Evolutionary conservation across 1,140 invertebrate species (phyloP).

Genomic region (Mizuhopecten yessoensis): DNA sequence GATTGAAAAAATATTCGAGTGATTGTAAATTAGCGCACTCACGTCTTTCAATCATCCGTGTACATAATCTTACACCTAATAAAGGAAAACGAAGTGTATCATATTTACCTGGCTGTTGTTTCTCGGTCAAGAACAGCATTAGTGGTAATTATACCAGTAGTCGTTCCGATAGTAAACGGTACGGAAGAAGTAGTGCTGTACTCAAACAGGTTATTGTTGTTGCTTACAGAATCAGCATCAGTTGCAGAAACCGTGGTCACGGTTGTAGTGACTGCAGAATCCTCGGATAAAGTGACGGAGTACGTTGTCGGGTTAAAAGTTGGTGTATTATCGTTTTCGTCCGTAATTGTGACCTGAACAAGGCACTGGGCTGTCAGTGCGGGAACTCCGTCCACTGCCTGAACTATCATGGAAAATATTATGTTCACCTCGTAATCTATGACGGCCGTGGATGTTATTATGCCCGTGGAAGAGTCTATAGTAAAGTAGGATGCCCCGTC

Average conservation of each 20-base stretch:
- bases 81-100: no score
- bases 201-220: slow-evolving; percentile 62
- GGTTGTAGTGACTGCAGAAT: slow-evolving; percentile 53
- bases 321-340: slow-evolving; percentile 73
- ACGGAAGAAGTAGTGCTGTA: slow-evolving; percentile 47
- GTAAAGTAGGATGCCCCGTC: slow-evolving; percentile 59
- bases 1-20: no score
- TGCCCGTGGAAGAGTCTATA: slow-evolving; percentile 60
- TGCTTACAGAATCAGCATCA: slow-evolving; percentile 59
- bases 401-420: slow-evolving; percentile 75
- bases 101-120: slow-evolving; percentile 49
- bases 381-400: slow-evolving; percentile 66
- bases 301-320: slow-evolving; percentile 63
- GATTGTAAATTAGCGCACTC: no score
- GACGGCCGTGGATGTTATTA: slow-evolving; percentile 52
- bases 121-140: slow-evolving; percentile 63
- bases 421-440: slow-evolving; percentile 92
- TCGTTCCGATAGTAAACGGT: slow-evolving; percentile 66
- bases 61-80: no score
- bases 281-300: slow-evolving; percentile 59
- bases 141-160: slow-evolving; percentile 68
- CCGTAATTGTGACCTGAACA: slow-evolving; percentile 62
- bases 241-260: slow-evolving; percentile 63
- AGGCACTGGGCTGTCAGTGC: slow-evolving; percentile 48
- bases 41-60: no score